phyloP scores from a whole-genome alignment of 1,140 invertebrate species.

The Frieseomelitta varia region DNA sequence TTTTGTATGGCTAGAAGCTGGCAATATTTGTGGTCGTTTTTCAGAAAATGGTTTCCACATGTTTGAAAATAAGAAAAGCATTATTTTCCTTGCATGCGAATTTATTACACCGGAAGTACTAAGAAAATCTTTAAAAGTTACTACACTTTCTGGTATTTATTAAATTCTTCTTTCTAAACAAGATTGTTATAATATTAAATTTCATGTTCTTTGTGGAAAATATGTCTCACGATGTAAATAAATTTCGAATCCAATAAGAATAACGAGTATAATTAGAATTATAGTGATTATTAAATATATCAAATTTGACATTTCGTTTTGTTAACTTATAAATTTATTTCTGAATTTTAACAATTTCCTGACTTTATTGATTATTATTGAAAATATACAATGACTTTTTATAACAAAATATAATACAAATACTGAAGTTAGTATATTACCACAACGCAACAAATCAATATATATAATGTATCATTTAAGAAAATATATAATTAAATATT shows the following conservation, averaged over 20 bases:
- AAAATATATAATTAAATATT: neutral
- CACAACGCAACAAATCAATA: slow-evolving; percentile 8
- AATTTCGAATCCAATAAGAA: slow-evolving; percentile 71
- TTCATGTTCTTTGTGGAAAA: slow-evolving; percentile 58
- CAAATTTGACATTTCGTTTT: slow-evolving; percentile 47
- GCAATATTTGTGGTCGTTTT: slow-evolving; percentile 82
- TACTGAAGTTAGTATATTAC: slow-evolving; percentile 38
- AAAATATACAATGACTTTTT: slow-evolving; percentile 18
- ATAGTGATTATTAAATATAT: slow-evolving; percentile 57
- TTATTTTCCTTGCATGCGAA: slow-evolving; percentile 66
- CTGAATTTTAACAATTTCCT: neutral
- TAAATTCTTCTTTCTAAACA: slow-evolving; percentile 25
- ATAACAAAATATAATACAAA: slow-evolving; percentile 3
- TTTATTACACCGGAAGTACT: slow-evolving; percentile 53
- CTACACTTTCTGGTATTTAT: slow-evolving; percentile 72
- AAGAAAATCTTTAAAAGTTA: slow-evolving; percentile 62
- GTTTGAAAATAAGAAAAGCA: slow-evolving; percentile 61
- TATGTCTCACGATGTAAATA: slow-evolving; percentile 74
- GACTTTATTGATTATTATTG: slow-evolving; percentile 44
- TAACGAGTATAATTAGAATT: slow-evolving; percentile 61
- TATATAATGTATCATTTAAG: neutral
- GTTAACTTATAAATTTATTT: slow-evolving; percentile 9
- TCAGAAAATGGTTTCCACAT: slow-evolving; percentile 86
- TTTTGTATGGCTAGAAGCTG: slow-evolving; percentile 86
- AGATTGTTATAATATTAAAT: neutral